Evolutionary conservation across 2,797 vertebrate genomes (phyloP), one percentile per base, ranked within the genome.

Genomic region (Squalus acanthias): DNA sequence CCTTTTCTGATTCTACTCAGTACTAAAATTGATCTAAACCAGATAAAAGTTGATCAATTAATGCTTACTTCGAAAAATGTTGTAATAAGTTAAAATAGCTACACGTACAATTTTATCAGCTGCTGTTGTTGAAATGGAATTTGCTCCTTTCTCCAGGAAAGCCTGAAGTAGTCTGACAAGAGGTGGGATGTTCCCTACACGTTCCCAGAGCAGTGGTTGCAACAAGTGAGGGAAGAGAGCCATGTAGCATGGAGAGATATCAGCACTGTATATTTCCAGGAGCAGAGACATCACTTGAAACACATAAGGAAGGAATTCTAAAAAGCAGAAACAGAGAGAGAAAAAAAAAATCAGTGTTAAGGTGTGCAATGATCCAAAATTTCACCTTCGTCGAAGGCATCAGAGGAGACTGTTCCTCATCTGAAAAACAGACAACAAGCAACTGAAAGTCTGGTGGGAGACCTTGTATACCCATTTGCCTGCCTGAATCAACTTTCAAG

Each of bases 241-340:
- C 99, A 99, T 99, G 92, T 99, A 99, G 85, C 99, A 99, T 0
- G 98, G 97, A 0, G 99, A 99, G 96, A 99, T 99, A 89, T 98
- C 98, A 97, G 97, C 98, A 97, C 98, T 98, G 97, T 99, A 99
- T 97, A 99, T 99, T 98, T 99, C 99, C 88, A 99, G 97, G 92
- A 99, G 99, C n/a, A 99, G 97, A 85, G 99, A 99, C 99, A 99
- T 99, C 97, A 99, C 99, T 98, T 99, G 99, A 97, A 99, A 99
- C 97, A 99, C 99, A 0, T 99, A 99, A 0, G 99, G 99, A 96
- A 99, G 99, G 97, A 99, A 99, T 97, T 99, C 99, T 99, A 94
- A 69, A 96, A 69, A 53, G 46, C 3, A 72, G 76, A 82, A 96
- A 85, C 7, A 50, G 98, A 96, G 96, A 97, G 79, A 97, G 6